Conservation (phyloP, 2,113 vertebrate genomes). For the Anguilla japonica region DNA sequence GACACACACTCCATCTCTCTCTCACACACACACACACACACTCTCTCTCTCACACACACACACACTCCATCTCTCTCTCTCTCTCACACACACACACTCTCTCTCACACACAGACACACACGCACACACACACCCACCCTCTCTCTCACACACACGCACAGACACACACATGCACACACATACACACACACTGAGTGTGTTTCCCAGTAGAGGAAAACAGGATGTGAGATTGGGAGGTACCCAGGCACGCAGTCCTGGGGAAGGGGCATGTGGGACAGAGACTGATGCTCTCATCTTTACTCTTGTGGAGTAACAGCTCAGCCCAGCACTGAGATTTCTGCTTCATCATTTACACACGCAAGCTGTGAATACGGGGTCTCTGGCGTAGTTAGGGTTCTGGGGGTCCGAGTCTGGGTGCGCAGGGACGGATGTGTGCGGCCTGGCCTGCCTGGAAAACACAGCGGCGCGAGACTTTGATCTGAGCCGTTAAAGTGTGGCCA, state of each 20-base stretch:
- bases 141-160: not conserved
- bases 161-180: not conserved
- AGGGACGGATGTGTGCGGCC: too few species aligned
- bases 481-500: too few species aligned
- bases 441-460: too few species aligned
- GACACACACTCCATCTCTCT: too few species aligned
- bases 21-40: too few species aligned
- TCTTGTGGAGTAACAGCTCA: too few species aligned
- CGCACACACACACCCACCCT: not conserved
- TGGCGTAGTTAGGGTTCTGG: too few species aligned
- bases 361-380: not conserved
- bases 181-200: not conserved
- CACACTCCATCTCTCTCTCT: too few species aligned
- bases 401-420: not conserved
- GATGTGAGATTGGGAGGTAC: constrained; percentile 36
- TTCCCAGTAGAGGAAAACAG: constrained; percentile 42
- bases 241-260: constrained; percentile 47
- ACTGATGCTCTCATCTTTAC: not conserved
- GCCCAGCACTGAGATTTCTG: not conserved
- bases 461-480: too few species aligned
- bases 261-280: not conserved
- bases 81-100: too few species aligned
- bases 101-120: not conserved
- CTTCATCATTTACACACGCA: too few species aligned
- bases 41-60: too few species aligned